A percentile compares a stretch with the other conserved stretches of the same genome.
These are phyloP conservation scores for Tipula unca DNA, from an alignment of 2,888 invertebrate species.

Conservation along the genomic window DNA sequence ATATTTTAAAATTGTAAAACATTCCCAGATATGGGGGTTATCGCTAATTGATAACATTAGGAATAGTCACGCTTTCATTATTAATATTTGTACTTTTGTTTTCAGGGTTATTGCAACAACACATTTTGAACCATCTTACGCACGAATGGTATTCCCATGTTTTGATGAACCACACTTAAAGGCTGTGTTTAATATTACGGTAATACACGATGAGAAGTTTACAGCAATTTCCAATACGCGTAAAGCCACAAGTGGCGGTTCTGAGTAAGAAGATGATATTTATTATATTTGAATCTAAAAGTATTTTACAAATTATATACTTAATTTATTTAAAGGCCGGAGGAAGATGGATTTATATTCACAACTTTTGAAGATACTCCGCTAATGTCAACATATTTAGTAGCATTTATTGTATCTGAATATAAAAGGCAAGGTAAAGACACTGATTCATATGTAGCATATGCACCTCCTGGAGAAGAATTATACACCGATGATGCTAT, in stretches of 20 bases:
- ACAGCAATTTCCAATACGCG: neutral
- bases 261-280: neutral
- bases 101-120: constrained; percentile 49
- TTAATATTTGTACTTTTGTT: neutral
- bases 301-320: too few species aligned
- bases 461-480: neutral
- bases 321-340: neutral
- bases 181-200: constrained; percentile 50
- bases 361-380: constrained; percentile 27
- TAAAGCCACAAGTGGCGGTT: neutral
- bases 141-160: constrained; percentile 57
- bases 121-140: constrained; percentile 51
- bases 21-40: too few species aligned
- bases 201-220: constrained; percentile 29
- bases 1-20: neutral
- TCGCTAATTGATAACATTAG: neutral
- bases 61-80: neutral
- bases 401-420: constrained; percentile 57
- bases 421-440: constrained; percentile 26
- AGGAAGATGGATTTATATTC: neutral
- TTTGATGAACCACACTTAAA: constrained; percentile 61
- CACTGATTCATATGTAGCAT: neutral
- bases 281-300: too few species aligned
- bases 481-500: neutral
- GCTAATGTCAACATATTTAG: constrained; percentile 62